A percentile compares a stretch with the other conserved stretches of the same genome.
phyloP scores from a whole-genome alignment of 2,797 vertebrate genomes.

The Molothrus aeneus region DNA sequence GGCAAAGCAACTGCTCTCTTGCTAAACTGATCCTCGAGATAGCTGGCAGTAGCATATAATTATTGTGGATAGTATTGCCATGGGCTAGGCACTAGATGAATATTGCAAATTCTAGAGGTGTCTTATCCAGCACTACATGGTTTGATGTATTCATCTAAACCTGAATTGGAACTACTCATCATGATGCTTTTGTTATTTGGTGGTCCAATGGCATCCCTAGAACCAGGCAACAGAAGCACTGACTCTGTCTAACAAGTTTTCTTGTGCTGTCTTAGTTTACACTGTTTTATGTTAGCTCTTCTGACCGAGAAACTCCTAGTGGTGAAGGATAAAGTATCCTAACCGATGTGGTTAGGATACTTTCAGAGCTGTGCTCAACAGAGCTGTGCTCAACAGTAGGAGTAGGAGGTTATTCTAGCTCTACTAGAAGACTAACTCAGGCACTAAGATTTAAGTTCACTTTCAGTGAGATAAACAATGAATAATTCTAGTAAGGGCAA shows the following conservation, averaged over 20 bases:
- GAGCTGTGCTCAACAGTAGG: background rate
- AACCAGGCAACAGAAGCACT: background rate
- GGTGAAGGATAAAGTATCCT: background rate
- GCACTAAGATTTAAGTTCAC: background rate
- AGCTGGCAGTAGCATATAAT: background rate
- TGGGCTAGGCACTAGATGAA: background rate
- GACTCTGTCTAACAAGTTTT: background rate
- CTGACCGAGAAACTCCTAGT: background rate
- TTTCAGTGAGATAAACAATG: background rate
- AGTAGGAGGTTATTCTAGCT: background rate
- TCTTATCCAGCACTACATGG: background rate
- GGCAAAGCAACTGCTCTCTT: constrained; percentile 56
- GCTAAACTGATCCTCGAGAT: background rate
- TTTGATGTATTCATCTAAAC: background rate
- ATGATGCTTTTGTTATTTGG: background rate
- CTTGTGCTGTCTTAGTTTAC: background rate
- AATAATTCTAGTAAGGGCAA: background rate
- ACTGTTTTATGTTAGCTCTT: background rate
- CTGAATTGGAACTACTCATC: background rate
- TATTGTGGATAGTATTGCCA: background rate
- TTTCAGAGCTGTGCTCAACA: background rate
- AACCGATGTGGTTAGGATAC: too few species aligned
- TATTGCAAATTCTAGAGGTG: background rate
- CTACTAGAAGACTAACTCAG: background rate
- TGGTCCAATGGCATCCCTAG: background rate